Evolutionary conservation across 2,113 vertebrate species (phyloP).

Genomic region (Forbesichthys agassizii): DNA sequence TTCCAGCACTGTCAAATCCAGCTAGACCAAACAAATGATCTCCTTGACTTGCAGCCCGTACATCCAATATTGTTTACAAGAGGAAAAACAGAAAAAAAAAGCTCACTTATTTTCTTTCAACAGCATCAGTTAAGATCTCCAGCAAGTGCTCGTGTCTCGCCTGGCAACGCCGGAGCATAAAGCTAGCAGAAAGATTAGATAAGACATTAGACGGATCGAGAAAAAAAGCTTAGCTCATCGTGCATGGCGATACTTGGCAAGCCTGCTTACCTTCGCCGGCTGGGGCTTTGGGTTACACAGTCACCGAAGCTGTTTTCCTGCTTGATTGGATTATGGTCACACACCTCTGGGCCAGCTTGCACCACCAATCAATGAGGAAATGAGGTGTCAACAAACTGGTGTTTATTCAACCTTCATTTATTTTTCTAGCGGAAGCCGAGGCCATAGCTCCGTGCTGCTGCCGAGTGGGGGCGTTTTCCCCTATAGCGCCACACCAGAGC

Average conservation of each 20-base stretch:
- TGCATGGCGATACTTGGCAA: slow-evolving; percentile 1
- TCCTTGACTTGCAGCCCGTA: slow-evolving; percentile 1
- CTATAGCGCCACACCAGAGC: slow-evolving; percentile 16
- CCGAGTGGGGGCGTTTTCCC: slow-evolving; percentile 51
- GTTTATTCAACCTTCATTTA: slow-evolving; percentile 78
- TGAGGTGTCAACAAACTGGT: slow-evolving; percentile 79
- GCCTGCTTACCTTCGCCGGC: slow-evolving; percentile 22
- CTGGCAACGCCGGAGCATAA: neutral
- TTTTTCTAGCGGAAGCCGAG: slow-evolving; percentile 72
- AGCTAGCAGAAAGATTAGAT: neutral
- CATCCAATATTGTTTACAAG: slow-evolving; percentile 3
- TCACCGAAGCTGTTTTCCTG: slow-evolving; percentile 65
- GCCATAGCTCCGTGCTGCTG: slow-evolving; percentile 50
- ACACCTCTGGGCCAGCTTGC: slow-evolving; percentile 72
- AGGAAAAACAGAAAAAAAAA: neutral
- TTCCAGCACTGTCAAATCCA: neutral
- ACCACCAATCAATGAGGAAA: slow-evolving; percentile 80
- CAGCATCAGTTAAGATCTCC: neutral
- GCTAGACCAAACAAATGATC: slow-evolving; percentile 28
- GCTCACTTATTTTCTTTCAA: slow-evolving; percentile 1
- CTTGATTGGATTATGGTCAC: slow-evolving; percentile 81
- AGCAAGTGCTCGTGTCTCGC: neutral
- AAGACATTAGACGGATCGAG: neutral
- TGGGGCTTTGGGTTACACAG: slow-evolving; percentile 59
- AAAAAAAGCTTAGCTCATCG: neutral